phyloP scores from a whole-genome alignment of 2,797 vertebrate species.

The Mormyrus hasselquistii region DNA sequence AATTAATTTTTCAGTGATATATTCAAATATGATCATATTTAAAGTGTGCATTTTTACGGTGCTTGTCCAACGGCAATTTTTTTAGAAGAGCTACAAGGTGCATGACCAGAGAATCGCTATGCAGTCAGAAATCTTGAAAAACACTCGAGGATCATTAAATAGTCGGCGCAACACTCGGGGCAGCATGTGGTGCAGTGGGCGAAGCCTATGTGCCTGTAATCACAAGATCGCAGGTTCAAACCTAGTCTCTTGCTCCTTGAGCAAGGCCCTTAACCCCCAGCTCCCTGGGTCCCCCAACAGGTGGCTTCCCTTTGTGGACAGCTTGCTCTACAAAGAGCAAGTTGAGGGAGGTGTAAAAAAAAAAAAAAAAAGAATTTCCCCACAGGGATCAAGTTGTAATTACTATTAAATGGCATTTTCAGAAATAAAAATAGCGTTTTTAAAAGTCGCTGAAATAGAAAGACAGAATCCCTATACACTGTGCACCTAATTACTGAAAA shows the following conservation, averaged over 20 bases:
- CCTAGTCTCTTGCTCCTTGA: no score
- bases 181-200: no score
- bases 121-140: not conserved
- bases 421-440: slow-evolving; percentile 13
- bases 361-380: no score
- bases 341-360: no score
- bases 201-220: no score
- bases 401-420: not conserved
- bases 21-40: not conserved
- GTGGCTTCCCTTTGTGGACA: no score
- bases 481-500: not conserved
- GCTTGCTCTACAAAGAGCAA: no score
- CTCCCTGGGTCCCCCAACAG: no score
- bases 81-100: not conserved
- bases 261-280: no score
- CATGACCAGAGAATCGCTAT: not conserved
- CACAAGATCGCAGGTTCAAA: no score
- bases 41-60: not conserved
- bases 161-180: not conserved
- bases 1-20: not conserved
- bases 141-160: not conserved
- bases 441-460: not conserved
- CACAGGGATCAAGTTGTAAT: no score
- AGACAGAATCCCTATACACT: slow-evolving; percentile 19
- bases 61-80: not conserved